These are phyloP conservation scores for Cryptomyrus ogoouensis DNA, from an alignment of 2,113 vertebrate species.

Conservation along the genomic window DNA sequence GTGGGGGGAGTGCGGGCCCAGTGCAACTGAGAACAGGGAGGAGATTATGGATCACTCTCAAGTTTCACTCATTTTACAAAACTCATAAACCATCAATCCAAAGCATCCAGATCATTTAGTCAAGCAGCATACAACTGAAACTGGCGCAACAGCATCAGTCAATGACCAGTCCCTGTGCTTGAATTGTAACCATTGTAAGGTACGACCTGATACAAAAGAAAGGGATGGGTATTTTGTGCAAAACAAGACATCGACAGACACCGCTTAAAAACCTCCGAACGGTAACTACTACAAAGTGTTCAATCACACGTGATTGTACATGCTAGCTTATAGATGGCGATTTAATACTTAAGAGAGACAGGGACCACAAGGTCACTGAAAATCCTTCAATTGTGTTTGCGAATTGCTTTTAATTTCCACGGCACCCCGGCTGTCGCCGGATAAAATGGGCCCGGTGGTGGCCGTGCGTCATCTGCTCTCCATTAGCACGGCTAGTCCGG, in stretches of 20 bases:
- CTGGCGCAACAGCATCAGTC: neutral
- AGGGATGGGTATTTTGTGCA: neutral
- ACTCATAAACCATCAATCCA: neutral
- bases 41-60: neutral
- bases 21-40: slow-evolving; percentile 22
- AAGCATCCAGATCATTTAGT: neutral
- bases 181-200: neutral
- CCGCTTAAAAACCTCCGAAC: neutral
- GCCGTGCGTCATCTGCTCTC: neutral
- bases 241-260: neutral
- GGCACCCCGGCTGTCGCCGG: neutral
- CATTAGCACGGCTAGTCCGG: neutral
- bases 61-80: neutral
- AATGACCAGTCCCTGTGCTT: neutral
- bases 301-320: neutral
- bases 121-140: neutral
- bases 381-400: neutral
- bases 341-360: neutral
- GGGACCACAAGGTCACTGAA: neutral
- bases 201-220: neutral
- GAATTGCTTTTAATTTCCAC: neutral
- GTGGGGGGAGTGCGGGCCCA: slow-evolving; percentile 33
- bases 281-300: neutral
- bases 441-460: neutral
- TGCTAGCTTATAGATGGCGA: neutral